Percentiles rank a stretch among this genome's conserved stretches.
These are phyloP conservation scores for Dendrocopos noguchii DNA, from an alignment of 2,113 vertebrate species.

Conservation along the genomic window DNA sequence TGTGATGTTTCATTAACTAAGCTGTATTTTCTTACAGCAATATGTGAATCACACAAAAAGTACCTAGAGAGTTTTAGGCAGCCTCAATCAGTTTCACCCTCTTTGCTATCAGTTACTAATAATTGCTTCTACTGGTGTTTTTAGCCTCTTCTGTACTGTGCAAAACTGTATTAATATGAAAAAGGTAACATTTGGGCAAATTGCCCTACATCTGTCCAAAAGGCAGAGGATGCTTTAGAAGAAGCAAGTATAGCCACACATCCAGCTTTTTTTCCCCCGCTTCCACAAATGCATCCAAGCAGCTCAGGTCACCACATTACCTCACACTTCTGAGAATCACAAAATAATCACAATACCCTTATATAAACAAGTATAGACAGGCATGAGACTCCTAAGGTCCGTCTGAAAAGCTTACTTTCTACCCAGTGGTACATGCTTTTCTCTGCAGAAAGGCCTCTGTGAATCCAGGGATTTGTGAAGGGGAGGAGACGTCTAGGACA, in stretches of 20 bases:
- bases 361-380: not conserved
- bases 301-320: not conserved
- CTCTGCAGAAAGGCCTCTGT: not conserved
- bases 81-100: not conserved
- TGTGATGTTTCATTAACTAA: not conserved
- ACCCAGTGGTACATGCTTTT: not conserved
- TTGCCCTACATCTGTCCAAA: not conserved
- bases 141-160: not conserved
- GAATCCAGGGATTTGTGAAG: not conserved
- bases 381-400: not conserved
- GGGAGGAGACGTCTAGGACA: not conserved
- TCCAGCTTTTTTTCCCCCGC: not conserved
- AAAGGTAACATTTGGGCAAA: not conserved
- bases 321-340: not conserved
- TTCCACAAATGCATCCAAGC: not conserved
- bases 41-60: not conserved
- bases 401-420: not conserved
- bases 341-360: not conserved
- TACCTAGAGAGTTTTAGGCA: not conserved
- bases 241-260: not conserved
- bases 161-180: not conserved
- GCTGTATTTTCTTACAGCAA: not conserved
- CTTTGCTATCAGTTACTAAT: not conserved
- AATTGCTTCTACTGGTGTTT: not conserved
- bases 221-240: not conserved